Base-by-base conservation (phyloP, 2,888 invertebrate species). In the Epiblema foenella region DNA sequence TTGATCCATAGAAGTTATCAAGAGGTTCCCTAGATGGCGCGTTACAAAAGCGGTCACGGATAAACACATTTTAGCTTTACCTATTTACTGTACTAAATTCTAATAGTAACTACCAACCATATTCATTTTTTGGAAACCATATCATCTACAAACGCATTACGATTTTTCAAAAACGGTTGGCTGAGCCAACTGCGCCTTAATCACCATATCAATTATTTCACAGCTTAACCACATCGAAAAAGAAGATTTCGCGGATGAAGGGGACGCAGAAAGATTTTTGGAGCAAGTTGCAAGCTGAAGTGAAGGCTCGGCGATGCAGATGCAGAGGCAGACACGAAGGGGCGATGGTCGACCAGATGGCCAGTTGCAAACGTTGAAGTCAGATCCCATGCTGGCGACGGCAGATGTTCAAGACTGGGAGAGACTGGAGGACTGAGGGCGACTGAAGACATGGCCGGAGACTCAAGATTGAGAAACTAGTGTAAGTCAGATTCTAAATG, bases 401-500 rank as follows among this genome's bases (percentile, higher is more conserved):
- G n/a, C 11, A 15, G 51, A 37, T 15, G 15, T 17, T 33, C 29
- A 20, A 49, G 24, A n/a, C 24, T 62, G 17, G 17, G 37, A 1
- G 18, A 18, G 15, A 37, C 0, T 17, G 42, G 42, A 39, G 42
- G 20, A 10, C 59, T 0, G 20, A 1, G 10, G 17, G 33, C n/a
- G 33, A 51, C 33, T 52, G 51, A 52, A 37, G 51, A 51, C 17
- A 1, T 9, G 17, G 11, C 29, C 46, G 46, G 5, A 46, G 60
- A 42, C 59, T n/a, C 59, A 42, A 49, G 46, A n/a, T 39, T 7
- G 39, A 59, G 37, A 9, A n/a, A 24, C 24, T 15, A 29, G 20
- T n/a, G 59, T 60, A 60, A 60, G 60, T 60, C 11, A 46, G 29
- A 17, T 62, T 24, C 60, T 29, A 12, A 33, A 15, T 51, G 62